Conservation (phyloP, 2,888 invertebrate species). For the Eueremaeus valkanovi region DNA sequence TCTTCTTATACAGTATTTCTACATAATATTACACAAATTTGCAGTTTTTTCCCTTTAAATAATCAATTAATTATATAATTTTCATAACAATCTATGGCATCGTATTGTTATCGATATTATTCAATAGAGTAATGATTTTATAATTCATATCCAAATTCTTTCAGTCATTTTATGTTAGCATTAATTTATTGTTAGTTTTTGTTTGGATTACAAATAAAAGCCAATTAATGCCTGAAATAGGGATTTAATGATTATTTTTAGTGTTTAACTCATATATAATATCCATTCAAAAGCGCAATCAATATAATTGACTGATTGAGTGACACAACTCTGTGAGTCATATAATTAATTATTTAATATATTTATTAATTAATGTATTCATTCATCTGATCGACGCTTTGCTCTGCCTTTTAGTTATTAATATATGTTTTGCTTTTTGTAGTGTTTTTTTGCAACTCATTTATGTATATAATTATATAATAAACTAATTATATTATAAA, state of each 20-base stretch:
- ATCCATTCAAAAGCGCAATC: slow-evolving; percentile 15
- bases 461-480: background rate
- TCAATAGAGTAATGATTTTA: background rate
- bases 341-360: background rate
- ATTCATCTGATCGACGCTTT: background rate
- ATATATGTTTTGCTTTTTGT: background rate
- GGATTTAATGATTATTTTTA: background rate
- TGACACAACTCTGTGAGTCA: slow-evolving; percentile 19
- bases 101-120: background rate
- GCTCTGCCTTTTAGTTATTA: background rate
- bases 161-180: background rate
- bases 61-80: background rate
- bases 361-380: background rate
- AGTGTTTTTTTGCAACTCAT: slow-evolving; percentile 13
- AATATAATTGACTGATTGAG: slow-evolving; percentile 20
- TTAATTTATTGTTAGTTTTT: no score
- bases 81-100: background rate
- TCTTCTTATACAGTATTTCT: background rate
- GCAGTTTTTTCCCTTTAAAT: slow-evolving; percentile 20
- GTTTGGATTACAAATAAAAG: background rate
- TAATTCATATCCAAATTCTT: background rate
- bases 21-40: slow-evolving; percentile 26
- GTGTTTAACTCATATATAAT: background rate
- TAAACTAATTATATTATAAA: slow-evolving; percentile 1
- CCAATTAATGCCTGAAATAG: background rate